Base-by-base conservation (phyloP, 2,888 invertebrate species). In the Priocnemis perturbator region DNA sequence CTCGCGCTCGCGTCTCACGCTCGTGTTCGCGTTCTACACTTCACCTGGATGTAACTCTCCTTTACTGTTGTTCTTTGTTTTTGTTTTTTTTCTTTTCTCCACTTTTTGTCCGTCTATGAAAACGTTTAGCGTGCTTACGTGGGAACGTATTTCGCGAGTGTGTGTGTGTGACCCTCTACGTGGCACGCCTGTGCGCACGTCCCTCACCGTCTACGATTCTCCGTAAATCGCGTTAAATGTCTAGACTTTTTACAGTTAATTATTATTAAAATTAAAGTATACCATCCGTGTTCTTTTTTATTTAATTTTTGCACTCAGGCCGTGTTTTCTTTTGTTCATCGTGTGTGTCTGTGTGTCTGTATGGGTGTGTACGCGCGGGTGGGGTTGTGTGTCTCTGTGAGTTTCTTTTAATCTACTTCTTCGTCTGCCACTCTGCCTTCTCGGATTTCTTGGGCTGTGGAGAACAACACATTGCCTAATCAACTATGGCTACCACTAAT, bases 401-500 rank as follows among this genome's bases (percentile, higher is more conserved):
- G 26, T 47, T 3, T 68, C 69, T 64, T 69, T 19, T 63, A 84
- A 84, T 85, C 85, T 87, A 89, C 83, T 92, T 93, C 91, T 93
- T 93, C 92, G 93, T 93, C 91, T 92, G 92, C 93, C 93, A 93
- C 89, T 93, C 93, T 90, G 93, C 93, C 88, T 93, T 93, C 92
- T 94, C 94, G 88, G 93, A 92, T 89, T 94, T 94, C 93, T 94
- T 94, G 87, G 93, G 92, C 94, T 94, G 94, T 92, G 88, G 84
- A 87, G 85, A 88, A 89, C 83, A 89, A 91, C 82, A 88, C 81
- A 85, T 86, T 82, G 83, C 85, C 86, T 86, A 84, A 78, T 86
- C 79, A 85, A 83, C 84, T 83, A 84, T 77, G 68, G 71, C 81
- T 78, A 81, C 79, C 75, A 70, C 67, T 67, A 58, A 55, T 44